A percentile compares a stretch with the other conserved stretches of the same genome.
These are phyloP conservation scores for Nyctereutes procyonoides DNA, from an alignment of 2,113 vertebrate genomes.

Conservation along the genomic window DNA sequence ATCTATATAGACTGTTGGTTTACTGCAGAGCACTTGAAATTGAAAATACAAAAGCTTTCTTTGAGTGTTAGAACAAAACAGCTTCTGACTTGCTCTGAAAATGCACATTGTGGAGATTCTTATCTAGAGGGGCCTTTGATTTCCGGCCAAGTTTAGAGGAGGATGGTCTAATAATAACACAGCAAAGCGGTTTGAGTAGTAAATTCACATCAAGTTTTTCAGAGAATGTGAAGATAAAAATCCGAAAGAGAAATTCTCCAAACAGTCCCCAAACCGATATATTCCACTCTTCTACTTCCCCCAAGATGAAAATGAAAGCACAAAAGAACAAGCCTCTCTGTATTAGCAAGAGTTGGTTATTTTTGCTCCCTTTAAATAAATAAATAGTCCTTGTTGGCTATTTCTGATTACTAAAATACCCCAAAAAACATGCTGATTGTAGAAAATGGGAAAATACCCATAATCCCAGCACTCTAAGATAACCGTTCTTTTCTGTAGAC, in stretches of 20 bases:
- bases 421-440: neutral
- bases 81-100: conserved; percentile 55
- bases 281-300: neutral
- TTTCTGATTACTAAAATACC: conserved; percentile 11
- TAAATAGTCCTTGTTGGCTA: neutral
- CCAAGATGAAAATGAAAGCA: neutral
- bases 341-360: conserved; percentile 3
- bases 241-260: conserved; percentile 66
- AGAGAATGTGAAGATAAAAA: conserved; percentile 45
- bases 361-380: neutral
- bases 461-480: conserved; percentile 14
- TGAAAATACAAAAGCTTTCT: conserved; percentile 68
- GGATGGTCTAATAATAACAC: conserved; percentile 56
- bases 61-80: conserved; percentile 57
- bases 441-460: conserved; percentile 39
- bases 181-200: conserved; percentile 53
- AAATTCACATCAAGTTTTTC: conserved; percentile 69
- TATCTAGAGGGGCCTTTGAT: conserved; percentile 72
- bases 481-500: neutral
- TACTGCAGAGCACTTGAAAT: conserved; percentile 60
- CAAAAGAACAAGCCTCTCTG: neutral
- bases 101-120: conserved; percentile 41
- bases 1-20: conserved; percentile 46
- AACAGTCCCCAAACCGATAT: conserved; percentile 60
- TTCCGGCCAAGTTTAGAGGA: conserved; percentile 48